Base-by-base conservation (phyloP, 2,113 vertebrate genomes). In the Climacteris rufus region DNA sequence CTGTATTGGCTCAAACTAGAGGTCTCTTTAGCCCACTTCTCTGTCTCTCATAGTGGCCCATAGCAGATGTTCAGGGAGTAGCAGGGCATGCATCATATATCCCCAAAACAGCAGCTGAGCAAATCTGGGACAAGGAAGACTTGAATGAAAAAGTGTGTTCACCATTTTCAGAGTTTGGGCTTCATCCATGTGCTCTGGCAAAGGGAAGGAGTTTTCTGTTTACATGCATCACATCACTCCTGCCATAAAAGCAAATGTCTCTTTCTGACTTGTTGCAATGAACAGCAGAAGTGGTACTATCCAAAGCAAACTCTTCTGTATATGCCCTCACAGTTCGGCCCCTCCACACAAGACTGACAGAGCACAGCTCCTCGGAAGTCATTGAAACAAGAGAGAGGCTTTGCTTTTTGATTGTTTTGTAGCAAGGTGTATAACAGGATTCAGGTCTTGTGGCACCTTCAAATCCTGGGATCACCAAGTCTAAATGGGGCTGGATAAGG, bases 51-150 rank as follows among this genome's bases (percentile, higher is more conserved):
- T 63, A 91, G 77, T 50, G 47, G 56, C 60, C 33, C 69, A 63
- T 22, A 91, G 77, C 95, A 96, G 96, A 94, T 95, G 92, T 81
- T 89, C 21, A 14, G 91, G 87, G 94, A 96, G 56, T 57, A 87
- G 56, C 83, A 94, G 50, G 68, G 52, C 64, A 81, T 78, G 69
- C 60, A 93, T 91, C 92, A 66, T 78, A 81, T 87, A 90, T 90
- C 88, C 89, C 47, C 24, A 88, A 83, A 76, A 93, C 47, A 83
- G 76, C 79, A 92, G 86, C 68, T 93, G 92, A 89, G 83, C 54
- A 90, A 87, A 94, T 88, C 30, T 93, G 94, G 71, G 68, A 83
- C 71, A 90, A 83, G 54, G 75, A 90, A 74, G 42, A 65, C 5
- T 69, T 80, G 53, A 94, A 92, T 59, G 68, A 93, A 85, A 88